A percentile compares a stretch with the other conserved stretches of the same genome.
phyloP scores from a whole-genome alignment of 2,888 invertebrate species.

The Alloplasta piceator region DNA sequence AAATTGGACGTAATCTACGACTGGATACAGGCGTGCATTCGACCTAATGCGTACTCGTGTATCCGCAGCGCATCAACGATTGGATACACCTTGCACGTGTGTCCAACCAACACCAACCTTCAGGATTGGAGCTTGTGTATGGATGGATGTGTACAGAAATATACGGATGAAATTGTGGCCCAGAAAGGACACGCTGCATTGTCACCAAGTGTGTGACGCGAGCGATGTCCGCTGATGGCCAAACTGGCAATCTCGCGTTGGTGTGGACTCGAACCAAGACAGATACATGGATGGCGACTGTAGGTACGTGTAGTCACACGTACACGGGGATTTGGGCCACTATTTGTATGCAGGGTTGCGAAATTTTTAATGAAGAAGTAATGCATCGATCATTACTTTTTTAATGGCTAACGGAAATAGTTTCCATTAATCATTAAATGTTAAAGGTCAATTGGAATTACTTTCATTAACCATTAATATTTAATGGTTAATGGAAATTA shows the following conservation, averaged over 20 bases:
- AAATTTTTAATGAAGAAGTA: too few species aligned
- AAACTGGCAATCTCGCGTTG: constrained; percentile 26
- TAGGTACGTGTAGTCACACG: too few species aligned
- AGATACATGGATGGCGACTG: too few species aligned
- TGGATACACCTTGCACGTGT: neutral
- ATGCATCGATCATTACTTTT: too few species aligned
- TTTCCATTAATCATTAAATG: too few species aligned
- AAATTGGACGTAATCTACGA: constrained; percentile 76
- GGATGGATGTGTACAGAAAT: too few species aligned
- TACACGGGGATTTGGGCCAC: too few species aligned
- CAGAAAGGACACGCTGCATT: constrained; percentile 30
- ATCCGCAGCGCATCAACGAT: constrained; percentile 27
- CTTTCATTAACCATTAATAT: too few species aligned
- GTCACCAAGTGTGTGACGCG: constrained; percentile 46
- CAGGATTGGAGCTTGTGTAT: constrained; percentile 40
- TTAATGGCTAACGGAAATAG: too few species aligned
- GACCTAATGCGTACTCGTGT: constrained; percentile 59
- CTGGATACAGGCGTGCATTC: constrained; percentile 64
- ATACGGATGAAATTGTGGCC: constrained; percentile 10
- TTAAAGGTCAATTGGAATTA: too few species aligned
- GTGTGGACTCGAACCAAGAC: constrained; percentile 60
- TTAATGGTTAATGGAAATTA: too few species aligned
- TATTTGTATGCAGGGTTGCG: too few species aligned
- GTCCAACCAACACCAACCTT: constrained; percentile 20
- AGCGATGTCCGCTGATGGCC: constrained; percentile 10